A percentile compares a stretch with the other conserved stretches of the same genome.
phyloP scores from a whole-genome alignment of 2,888 invertebrate species.

The Oligia strigilis region DNA sequence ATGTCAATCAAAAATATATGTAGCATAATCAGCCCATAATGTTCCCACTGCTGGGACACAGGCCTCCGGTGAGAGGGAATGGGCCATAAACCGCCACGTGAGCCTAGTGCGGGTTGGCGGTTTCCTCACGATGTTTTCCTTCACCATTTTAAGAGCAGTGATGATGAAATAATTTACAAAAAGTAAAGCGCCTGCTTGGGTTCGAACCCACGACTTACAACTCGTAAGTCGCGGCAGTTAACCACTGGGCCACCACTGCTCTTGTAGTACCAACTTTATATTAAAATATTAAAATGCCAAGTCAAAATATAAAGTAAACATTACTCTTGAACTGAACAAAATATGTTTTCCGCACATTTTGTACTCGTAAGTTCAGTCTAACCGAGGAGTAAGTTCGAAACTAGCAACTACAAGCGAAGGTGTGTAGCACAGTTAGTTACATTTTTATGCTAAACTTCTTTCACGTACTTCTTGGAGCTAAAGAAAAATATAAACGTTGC shows the following conservation, averaged over 20 bases:
- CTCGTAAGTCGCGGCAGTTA: not conserved
- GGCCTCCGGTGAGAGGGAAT: not conserved
- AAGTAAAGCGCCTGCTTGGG: not conserved
- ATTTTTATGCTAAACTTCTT: slow-evolving; percentile 45
- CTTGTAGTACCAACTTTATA: not conserved
- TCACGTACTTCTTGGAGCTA: slow-evolving; percentile 9
- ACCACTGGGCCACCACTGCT: not conserved
- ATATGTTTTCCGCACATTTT: slow-evolving; percentile 44
- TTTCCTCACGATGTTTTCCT: not conserved
- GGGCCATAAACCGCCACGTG: not conserved
- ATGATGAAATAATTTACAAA: not conserved
- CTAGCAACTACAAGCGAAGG: slow-evolving; percentile 35
- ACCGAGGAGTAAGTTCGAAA: slow-evolving; percentile 41
- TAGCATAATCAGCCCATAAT: not conserved
- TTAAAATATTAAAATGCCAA: not conserved
- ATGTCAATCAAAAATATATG: not conserved
- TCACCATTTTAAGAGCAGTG: not conserved
- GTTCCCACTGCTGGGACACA: not conserved
- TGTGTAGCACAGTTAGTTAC: slow-evolving; percentile 40
- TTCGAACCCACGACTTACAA: not conserved
- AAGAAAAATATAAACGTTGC: slow-evolving; percentile 11
- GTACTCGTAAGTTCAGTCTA: slow-evolving; percentile 36
- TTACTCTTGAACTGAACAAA: slow-evolving; percentile 15
- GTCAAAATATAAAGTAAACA: slow-evolving; percentile 22
- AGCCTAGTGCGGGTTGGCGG: no score